Base-by-base conservation (phyloP, 1,140 invertebrate species). In the Adelges cooleyi region DNA sequence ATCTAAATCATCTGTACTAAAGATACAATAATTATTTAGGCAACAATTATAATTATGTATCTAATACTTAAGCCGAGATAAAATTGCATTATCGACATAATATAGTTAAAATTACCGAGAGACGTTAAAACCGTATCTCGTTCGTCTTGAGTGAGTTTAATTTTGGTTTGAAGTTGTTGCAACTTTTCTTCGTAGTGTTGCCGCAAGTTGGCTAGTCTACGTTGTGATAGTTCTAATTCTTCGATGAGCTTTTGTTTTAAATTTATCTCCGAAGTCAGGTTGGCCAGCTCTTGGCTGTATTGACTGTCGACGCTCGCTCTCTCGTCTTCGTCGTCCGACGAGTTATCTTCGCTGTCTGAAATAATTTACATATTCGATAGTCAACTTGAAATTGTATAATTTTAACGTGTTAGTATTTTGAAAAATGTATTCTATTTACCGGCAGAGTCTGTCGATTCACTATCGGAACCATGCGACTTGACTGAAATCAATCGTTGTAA, bases 131-230 rank as follows among this genome's bases (percentile, higher is more conserved):
- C 87, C 73, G 91, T 91, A 75, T 98, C 95, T 49, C 93, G 79
- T 77, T 98, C 95, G 52, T 89, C 84, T 75, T 95, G 89, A 0
- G 93, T 97, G 67, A 87, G 86, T 68, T 82, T 82, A 50, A 98
- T 98, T 71, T 87, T 86, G 3, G 83, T 82, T 72, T 91, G 86
- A n/a, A 98, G 75, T 50, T 90, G 86, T 40, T 82, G 77, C n/a
- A 99, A 77, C 73, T 98, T 94, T 42, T 94, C 89, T 76, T 98
- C 95, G 76, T 98, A 98, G 71, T 97, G 89, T 66, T 86, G 82
- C 53, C 85, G 84, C 80, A 98, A 85, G 0, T 85, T 83, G 36
- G 88, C 82, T 67, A 97, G 78, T 49, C 90, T 77, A 49, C 84
- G 81, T 73, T 98, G 90, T 11, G 88, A 90, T 20, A 86, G 75